A percentile compares a stretch with the other conserved stretches of the same genome.
Evolutionary conservation across 2,113 vertebrate genomes (phyloP).

Genomic region (Pangasianodon hypophthalmus): DNA sequence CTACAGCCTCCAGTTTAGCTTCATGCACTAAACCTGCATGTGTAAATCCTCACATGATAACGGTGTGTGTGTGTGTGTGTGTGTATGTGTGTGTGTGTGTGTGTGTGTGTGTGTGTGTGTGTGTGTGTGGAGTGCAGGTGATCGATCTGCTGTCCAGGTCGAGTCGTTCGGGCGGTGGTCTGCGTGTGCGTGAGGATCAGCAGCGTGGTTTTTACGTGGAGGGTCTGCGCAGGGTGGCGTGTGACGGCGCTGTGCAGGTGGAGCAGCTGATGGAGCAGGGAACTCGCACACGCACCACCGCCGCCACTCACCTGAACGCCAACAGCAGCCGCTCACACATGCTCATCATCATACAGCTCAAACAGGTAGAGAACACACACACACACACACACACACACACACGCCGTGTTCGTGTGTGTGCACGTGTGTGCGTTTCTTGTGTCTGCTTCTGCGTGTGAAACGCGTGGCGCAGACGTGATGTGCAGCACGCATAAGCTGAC

Average conservation of each 20-base stretch:
- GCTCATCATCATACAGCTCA: slow-evolving; percentile 80
- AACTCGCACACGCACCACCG: slow-evolving; percentile 81
- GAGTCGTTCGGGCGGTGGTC: slow-evolving; percentile 71
- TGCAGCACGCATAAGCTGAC: background rate
- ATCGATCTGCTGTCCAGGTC: slow-evolving; percentile 80
- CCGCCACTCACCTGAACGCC: slow-evolving; percentile 82
- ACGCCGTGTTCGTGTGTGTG: background rate
- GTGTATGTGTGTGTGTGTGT: background rate
- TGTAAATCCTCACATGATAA: background rate
- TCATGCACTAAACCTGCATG: background rate
- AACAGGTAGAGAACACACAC: slow-evolving; percentile 37
- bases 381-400: background rate
- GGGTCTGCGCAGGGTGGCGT: slow-evolving; percentile 80
- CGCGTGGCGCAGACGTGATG: background rate
- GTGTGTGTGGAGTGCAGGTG: slow-evolving; percentile 67
- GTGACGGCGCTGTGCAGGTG: slow-evolving; percentile 78
- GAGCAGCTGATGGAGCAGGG: slow-evolving; percentile 87
- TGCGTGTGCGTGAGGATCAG: slow-evolving; percentile 83
- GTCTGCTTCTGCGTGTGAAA: background rate
- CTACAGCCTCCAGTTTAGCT: background rate
- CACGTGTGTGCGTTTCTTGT: background rate
- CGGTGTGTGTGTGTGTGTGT: slow-evolving; percentile 9
- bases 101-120: background rate
- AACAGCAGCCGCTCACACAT: slow-evolving; percentile 90
- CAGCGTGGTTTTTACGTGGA: slow-evolving; percentile 87